Evolutionary conservation across 2,888 invertebrate genomes (phyloP), one percentile per base, ranked within the genome.

Genomic region (Nebria brevicollis): DNA sequence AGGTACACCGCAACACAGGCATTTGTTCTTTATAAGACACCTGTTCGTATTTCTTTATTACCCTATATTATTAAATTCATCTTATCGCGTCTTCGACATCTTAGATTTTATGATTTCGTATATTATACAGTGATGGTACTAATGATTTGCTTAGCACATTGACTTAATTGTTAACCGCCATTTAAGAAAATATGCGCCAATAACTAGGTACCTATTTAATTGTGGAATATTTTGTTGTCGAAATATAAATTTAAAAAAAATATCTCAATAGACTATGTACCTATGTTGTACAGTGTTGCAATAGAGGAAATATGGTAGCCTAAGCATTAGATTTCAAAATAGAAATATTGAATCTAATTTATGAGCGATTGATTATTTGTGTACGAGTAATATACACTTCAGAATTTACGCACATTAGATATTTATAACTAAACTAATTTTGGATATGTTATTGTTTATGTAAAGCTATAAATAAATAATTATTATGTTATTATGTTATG

Each of bases 21-120:
- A 13, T 54, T 54, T 54, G 54, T 54, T 54, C 54, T 54, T 54
- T 54, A 11, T 13, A 8, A 11, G 54, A 13, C 54, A 54, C 11
- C 54, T 54, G 54, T 13, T 8, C 13, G 54, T 13, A 54, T 54
- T 54, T 54, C 54, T 54, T 54, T 54, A 54, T 54, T 54, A 54
- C 54, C 54, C 54, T 54, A 54, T 54, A 54, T 54, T 54, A 54
- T 54, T 54, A 54, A 54, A 54, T 54, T 54, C 54, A 54, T 54
- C 11, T 54, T 11, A 54, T 54, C 54, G 54, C 54, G 13, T 54
- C 54, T 54, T 54, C 8, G 13, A 54, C 11, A 54, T 54, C 54
- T 54, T 54, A 54, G 54, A 54, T 54, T 54, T 54, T 54, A 8
- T 54, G 54, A 54, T 54, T 54, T 54, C 54, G 54, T 54, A 54